Evolutionary conservation across 1,140 invertebrate genomes (phyloP), one percentile per base, ranked within the genome.

Genomic region (Ceratosolen fusciceps): DNA sequence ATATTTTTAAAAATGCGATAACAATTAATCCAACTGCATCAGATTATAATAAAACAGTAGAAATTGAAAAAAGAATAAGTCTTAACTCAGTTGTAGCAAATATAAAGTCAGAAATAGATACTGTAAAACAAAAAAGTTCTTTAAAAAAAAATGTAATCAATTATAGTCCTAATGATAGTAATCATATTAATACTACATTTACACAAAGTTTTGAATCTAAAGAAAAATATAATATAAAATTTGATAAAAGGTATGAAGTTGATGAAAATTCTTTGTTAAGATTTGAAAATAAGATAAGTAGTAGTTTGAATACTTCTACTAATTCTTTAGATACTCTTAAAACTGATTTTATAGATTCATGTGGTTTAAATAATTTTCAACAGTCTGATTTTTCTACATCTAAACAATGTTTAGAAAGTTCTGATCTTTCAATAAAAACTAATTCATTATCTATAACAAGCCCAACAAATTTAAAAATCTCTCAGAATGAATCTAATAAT

Each of bases 381-480:
- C n/a, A n/a, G n/a, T n/a, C n/a, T n/a, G 83, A 80, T 72, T 72
- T 49, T 21, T 78, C 73, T 43, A 19, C 56, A 12, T 73, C 73
- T 3, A 79, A 56, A 24, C 78, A 83, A 14, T 16, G 49, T 34
- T 68, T 54, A 43, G 58, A 74, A 31, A 85, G 81, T 80, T 82
- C 85, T n/a, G 29, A 81, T 26, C 85, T 84, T 14, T 80, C 84
- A 34, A 65, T 83, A 16, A 80, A 81, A 37, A 83, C 54, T 79
- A 82, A 70, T 70, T 47, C 68, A 43, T 12, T 79, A 3, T 77
- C 81, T 16, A 54, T 68, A 12, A 56, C 70, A 14, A 83, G 79
- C 52, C 80, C 83, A 3, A 83, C 81, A 77, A 85, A 81, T 71
- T 19, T 10, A 21, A 58, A 82, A 54, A 76, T 62, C 65, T 75